These are phyloP conservation scores for Odontophorus gujanensis DNA, from an alignment of 2,113 vertebrate genomes.

Conservation along the genomic window DNA sequence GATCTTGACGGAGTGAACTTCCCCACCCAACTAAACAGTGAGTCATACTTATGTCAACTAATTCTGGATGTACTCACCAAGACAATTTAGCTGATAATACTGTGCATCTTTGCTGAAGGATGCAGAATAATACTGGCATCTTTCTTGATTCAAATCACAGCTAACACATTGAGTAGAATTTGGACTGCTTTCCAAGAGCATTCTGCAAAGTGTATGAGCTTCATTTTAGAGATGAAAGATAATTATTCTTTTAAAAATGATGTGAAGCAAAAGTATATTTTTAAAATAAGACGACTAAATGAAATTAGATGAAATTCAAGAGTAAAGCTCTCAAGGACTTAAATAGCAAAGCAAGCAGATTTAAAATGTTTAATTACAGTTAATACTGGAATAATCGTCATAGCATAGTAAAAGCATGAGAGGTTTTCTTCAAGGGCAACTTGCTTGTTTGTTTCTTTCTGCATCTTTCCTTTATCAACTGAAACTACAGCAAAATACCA, in stretches of 20 bases:
- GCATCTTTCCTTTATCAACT: background rate
- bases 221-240: constrained; percentile 11
- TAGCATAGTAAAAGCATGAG: background rate
- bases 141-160: constrained; percentile 82
- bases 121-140: constrained; percentile 91
- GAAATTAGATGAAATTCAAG: background rate
- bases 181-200: constrained; percentile 75
- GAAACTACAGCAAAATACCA: background rate
- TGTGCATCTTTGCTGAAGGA: constrained; percentile 88
- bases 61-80: constrained; percentile 80
- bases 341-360: background rate
- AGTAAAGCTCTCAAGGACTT: background rate
- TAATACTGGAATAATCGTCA: background rate
- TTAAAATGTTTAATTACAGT: background rate
- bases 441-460: background rate
- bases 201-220: constrained; percentile 75
- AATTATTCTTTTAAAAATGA: background rate
- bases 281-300: background rate
- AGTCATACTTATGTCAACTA: background rate
- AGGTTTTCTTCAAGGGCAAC: background rate
- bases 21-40: background rate
- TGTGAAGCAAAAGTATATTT: background rate
- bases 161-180: constrained; percentile 83
- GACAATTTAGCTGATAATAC: constrained; percentile 91
- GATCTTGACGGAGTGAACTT: constrained; percentile 2